Percentiles rank a stretch among this genome's conserved stretches.
Evolutionary conservation across 2,113 vertebrate genomes (phyloP).

Genomic region (Lagopus muta): DNA sequence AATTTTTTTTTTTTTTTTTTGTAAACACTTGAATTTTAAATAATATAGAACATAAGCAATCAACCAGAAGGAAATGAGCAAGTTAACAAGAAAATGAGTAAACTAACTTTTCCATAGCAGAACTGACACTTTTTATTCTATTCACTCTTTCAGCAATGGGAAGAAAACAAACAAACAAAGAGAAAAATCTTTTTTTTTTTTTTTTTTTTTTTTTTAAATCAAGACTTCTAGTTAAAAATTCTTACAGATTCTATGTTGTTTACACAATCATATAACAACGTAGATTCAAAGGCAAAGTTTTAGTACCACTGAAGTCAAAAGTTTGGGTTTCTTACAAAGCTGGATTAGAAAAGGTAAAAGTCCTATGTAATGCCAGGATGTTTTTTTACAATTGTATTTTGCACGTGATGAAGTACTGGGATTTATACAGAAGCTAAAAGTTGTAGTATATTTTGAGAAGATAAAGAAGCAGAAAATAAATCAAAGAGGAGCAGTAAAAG

Average conservation of each 20-base stretch:
- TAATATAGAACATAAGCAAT: background rate
- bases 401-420: accelerated
- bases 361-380: background rate
- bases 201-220: background rate
- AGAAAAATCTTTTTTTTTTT: background rate
- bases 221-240: background rate
- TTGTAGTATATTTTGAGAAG: background rate
- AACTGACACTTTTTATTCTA: background rate
- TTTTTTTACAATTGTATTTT: background rate
- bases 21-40: background rate
- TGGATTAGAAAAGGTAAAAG: background rate
- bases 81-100: background rate
- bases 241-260: background rate
- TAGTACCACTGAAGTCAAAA: background rate
- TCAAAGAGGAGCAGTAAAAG: background rate
- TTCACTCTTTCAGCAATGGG: accelerated
- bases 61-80: background rate
- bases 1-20: no score
- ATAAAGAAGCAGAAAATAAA: background rate
- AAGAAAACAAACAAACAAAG: background rate
- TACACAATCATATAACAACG: background rate
- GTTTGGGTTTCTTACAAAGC: background rate
- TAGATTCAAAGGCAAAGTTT: background rate
- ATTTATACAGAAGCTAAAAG: background rate
- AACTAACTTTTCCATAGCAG: background rate